Evolutionary conservation across 2,888 invertebrate species (phyloP).

Genomic region (Elysia crispata): DNA sequence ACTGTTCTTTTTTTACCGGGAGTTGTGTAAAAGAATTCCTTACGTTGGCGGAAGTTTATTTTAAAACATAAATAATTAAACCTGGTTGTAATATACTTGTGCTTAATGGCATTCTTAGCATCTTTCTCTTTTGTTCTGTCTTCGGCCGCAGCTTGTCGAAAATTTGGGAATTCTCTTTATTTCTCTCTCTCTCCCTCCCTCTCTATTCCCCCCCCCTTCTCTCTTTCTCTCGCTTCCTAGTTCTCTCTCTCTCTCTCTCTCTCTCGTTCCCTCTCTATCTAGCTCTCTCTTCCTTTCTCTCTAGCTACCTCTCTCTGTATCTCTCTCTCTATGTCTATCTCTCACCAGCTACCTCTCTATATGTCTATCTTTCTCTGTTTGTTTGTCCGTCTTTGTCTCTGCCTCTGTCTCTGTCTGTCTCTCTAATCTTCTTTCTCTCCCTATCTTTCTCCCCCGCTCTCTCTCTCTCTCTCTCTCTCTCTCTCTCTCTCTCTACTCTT

Average conservation of each 20-base stretch:
- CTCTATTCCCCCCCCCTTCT: conserved; percentile 28
- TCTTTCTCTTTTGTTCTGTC: neutral
- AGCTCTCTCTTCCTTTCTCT: conserved; percentile 31
- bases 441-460: neutral
- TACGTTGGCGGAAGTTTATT: too few relatives aligned
- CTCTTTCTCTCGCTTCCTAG: conserved; percentile 24
- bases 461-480: conserved; percentile 37
- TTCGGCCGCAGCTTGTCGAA: neutral
- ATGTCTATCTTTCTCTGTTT: conserved; percentile 37
- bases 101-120: neutral
- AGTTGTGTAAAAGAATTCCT: too few relatives aligned
- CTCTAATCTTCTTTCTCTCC: conserved; percentile 34
- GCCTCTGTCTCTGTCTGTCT: conserved; percentile 36
- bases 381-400: conserved; percentile 34
- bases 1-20: too few relatives aligned
- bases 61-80: too few relatives aligned
- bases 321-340: conserved; percentile 10
- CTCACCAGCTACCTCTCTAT: conserved; percentile 26
- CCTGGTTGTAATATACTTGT: too few relatives aligned
- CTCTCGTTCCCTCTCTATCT: conserved; percentile 29
- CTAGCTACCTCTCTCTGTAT: conserved; percentile 36
- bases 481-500: conserved; percentile 14
- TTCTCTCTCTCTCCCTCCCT: conserved; percentile 36
- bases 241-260: conserved; percentile 40
- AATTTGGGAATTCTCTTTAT: conserved; percentile 24